Evolutionary conservation across 2,113 vertebrate genomes (phyloP), one percentile per base, ranked within the genome.

Genomic region (Thalassarche chlororhynchos): DNA sequence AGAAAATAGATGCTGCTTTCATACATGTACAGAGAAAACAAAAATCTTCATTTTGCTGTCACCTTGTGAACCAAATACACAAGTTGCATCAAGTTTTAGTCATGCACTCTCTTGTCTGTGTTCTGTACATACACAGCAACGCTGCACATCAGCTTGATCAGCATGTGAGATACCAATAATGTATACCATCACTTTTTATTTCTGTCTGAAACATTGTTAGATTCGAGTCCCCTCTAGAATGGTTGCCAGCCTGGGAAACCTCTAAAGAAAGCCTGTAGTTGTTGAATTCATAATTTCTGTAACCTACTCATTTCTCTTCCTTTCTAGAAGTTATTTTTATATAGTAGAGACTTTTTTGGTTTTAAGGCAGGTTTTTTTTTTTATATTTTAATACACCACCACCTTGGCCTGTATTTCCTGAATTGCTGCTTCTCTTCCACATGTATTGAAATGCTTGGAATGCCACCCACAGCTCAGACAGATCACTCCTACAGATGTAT

Each of bases 401-500:
- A 54, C 62, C 42, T 68, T 90, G 76, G 76, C 54, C 34, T 32
- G 19, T 62, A 10, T 76, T 66, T 66, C 34, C 70, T 84, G 40
- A 94, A 77, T 66, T 70, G 31, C 81, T 57, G 23, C 61, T 80
- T 58, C 75, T 93, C 47, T 88, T 93, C 5, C 18, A 31, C 4
- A 2, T 70, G 18, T 36, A 25, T 2, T 46, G 70, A 91, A 95
- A 81, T 81, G 75, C 87, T 90, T 55, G 94, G 89, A 97, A 97
- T 95, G 93, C 93, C 87, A 93, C 89, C 92, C 74, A 49, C 80
- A 57, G 70, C 81, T 84, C 94, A 79, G 92, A 70, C 26, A 90
- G 68, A 87, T 87, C 89, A 24, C 93, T 95, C 94, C 94, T 72
- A 91, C 87, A 46, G 61, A 57, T 60, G 94, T 96, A 95, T 88